phyloP scores from a whole-genome alignment of 2,113 vertebrate species.

The Trachemys scripta region DNA sequence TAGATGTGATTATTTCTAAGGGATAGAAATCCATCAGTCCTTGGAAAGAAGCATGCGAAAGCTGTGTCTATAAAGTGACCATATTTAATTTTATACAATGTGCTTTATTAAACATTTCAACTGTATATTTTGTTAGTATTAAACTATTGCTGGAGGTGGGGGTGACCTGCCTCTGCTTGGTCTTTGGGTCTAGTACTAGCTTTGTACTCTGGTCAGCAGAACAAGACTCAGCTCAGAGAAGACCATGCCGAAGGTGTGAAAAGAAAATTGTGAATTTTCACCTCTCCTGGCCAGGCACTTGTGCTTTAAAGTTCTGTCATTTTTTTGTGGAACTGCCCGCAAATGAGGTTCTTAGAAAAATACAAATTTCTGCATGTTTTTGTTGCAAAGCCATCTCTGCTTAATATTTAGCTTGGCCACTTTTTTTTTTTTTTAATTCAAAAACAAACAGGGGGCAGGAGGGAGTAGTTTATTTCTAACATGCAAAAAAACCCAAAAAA shows the following conservation, averaged over 20 bases:
- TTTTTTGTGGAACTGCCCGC: not conserved
- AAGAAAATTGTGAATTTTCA: not conserved
- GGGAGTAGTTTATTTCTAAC: not conserved
- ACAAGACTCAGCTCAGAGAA: not conserved
- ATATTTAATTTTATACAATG: not conserved
- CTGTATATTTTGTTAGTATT: rapidly evolving
- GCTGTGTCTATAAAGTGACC: not conserved
- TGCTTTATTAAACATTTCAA: rapidly evolving
- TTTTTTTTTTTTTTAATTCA: not conserved
- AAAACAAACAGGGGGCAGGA: not conserved
- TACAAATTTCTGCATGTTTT: not conserved
- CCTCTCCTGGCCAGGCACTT: not conserved
- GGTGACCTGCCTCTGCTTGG: slow-evolving; percentile 35
- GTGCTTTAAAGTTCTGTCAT: not conserved
- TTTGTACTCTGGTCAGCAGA: rapidly evolving
- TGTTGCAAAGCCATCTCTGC: not conserved
- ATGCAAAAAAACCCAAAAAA: rapidly evolving
- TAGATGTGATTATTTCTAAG: not conserved
- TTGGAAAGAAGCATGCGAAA: not conserved
- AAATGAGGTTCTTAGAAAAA: not conserved
- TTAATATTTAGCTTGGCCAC: not conserved
- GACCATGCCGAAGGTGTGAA: not conserved
- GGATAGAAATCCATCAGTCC: not conserved
- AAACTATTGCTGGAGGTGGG: not conserved
- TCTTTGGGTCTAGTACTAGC: rapidly evolving